A percentile compares a stretch with the other conserved stretches of the same genome.
These are phyloP conservation scores for Drosophila burlai DNA, from an alignment of 1,140 invertebrate genomes.

Conservation along the genomic window DNA sequence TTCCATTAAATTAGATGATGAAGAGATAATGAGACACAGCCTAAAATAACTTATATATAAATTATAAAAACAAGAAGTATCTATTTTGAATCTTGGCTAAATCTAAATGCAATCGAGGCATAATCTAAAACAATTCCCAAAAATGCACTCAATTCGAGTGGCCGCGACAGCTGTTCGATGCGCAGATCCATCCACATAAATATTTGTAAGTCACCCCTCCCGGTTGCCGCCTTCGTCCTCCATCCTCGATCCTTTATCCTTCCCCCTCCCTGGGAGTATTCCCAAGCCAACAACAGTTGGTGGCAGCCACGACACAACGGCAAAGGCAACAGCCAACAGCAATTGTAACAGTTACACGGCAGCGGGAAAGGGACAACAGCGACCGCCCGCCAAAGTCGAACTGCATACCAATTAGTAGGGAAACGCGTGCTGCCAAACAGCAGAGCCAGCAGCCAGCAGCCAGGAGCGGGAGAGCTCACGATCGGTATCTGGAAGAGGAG, in stretches of 20 bases:
- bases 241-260: slow-evolving; percentile 8
- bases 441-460: slow-evolving; percentile 50
- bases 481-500: slow-evolving; percentile 59
- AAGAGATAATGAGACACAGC: background rate
- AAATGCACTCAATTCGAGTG: background rate
- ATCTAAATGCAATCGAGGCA: slow-evolving; percentile 24
- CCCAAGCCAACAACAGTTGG: slow-evolving; percentile 52
- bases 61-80: background rate
- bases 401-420: slow-evolving; percentile 83
- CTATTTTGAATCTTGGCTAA: slow-evolving; percentile 7
- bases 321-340: slow-evolving; percentile 35
- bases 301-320: slow-evolving; percentile 31
- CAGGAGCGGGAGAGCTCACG: slow-evolving; percentile 48
- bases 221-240: slow-evolving; percentile 17
- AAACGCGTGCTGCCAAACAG: slow-evolving; percentile 77
- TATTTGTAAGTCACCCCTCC: slow-evolving; percentile 47
- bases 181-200: slow-evolving; percentile 39
- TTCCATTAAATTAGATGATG: background rate
- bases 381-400: slow-evolving; percentile 77
- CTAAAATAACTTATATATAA: background rate
- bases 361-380: slow-evolving; percentile 54
- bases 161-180: slow-evolving; percentile 32
- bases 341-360: slow-evolving; percentile 70
- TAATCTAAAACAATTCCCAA: slow-evolving; percentile 7
- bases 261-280: background rate